Evolutionary conservation across 2,888 invertebrate species (phyloP), one percentile per base, ranked within the genome.

Genomic region (Anoncus sp.): DNA sequence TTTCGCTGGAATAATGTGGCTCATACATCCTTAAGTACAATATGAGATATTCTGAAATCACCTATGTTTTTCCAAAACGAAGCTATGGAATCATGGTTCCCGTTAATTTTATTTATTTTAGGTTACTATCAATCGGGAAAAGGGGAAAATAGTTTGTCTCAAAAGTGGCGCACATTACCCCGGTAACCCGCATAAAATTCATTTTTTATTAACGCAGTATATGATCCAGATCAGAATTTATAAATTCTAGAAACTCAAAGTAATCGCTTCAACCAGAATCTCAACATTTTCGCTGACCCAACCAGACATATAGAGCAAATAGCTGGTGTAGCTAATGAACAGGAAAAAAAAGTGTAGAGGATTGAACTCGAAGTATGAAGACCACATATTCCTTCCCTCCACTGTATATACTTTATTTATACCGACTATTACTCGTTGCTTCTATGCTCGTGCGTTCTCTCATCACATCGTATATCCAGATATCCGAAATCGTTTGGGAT

Each of bases 401-500:
- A 9, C n/a, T 57, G 24, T 53, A 51, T 53, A 66, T 18, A 62
- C 14, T 53, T 66, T 53, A 24, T 53, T 66, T 66, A 53, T 53
- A 53, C 53, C 53, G 27, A 27, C 53, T 65, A 38, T 43, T 55
- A 55, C 55, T 35, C 45, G 20, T 55, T 53, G 55, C 31, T 38
- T 51, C 43, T 16, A 55, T 20, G 35, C 27, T n/a, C 53, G 24
- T n/a, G 24, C 71, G 53, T 18, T 65, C 51, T 65, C 70, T 71
- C 73, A 60, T 72, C 67, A 67, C 66, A 66, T 66, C 53, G 47
- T 60, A 27, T n/a, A 40, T 65, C 62, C 47, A 49, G 22, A 71
- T 69, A 77, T 63, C 72, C 63, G 72, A 57, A 77, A 77, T 67
- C 73, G 69, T 67, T 77, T 60, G 55, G 43, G 57, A 59, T 59